Evolutionary conservation across 2,888 invertebrate species (phyloP), one percentile per base, ranked within the genome.

Genomic region (Acrocyrtus sp.): DNA sequence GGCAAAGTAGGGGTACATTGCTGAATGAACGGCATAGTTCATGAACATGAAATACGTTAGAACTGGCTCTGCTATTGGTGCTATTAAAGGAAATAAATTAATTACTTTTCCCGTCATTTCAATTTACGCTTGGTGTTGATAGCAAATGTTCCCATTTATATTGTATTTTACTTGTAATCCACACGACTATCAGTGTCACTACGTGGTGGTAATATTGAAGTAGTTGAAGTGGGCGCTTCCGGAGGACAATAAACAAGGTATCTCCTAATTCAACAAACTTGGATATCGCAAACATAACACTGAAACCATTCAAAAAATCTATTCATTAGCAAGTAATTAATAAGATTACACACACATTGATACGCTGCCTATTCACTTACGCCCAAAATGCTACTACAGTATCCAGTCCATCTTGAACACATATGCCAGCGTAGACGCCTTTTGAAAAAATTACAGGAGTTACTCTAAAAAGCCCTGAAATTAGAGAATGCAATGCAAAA

Each of bases 331-430:
- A n/a, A n/a, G n/a, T n/a, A n/a, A n/a, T n/a, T n/a, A n/a, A n/a
- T n/a, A n/a, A n/a, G n/a, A n/a, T n/a, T n/a, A n/a, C n/a, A n/a
- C n/a, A n/a, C n/a, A n/a, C n/a, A n/a, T n/a, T n/a, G n/a, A n/a
- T n/a, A n/a, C n/a, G n/a, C n/a, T n/a, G n/a, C n/a, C n/a, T n/a
- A n/a, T n/a, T n/a, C n/a, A n/a, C n/a, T n/a, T n/a, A 61, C 43
- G 57, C 51, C 74, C 74, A 74, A 54, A 65, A 74, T 1, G 53
- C 65, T 15, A 60, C 15, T n/a, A 3, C 17, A 5, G 48, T 48
- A 17, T 57, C 48, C n/a, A 47, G 24, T 26, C 8, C 17, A 15
- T 50, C 92, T 89, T 94, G 94, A 81, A 94, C 81, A 56, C 84
- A 85, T 82, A 88, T 88, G n/a, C 87, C 85, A 0, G 87, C 86